A percentile compares a stretch with the other conserved stretches of the same genome.
Evolutionary conservation across 1,140 invertebrate species (phyloP).

Genomic region (Phocides pigmalion): DNA sequence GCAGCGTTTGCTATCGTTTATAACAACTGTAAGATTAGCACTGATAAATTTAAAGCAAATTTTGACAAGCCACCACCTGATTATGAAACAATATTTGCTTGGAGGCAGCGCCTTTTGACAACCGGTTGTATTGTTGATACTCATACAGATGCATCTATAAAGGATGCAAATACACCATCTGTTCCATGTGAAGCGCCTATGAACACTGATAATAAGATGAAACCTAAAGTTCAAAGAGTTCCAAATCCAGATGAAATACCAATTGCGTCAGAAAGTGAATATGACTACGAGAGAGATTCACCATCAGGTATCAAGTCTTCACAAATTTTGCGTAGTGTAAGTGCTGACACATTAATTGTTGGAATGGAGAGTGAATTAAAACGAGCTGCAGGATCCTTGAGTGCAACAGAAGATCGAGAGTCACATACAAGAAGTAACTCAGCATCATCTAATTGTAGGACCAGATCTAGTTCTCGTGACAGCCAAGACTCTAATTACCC

Average conservation of each 20-base stretch:
- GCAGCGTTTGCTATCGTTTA: constrained; percentile 79
- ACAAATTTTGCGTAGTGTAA: constrained; percentile 53
- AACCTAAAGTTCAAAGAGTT: constrained; percentile 48
- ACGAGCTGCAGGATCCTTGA: constrained; percentile 47
- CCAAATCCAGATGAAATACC: constrained; percentile 76
- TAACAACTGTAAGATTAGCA: constrained; percentile 75
- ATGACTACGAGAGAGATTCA: constrained; percentile 46
- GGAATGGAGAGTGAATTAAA: constrained; percentile 45
- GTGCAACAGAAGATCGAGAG: constrained; percentile 51
- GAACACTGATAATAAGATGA: constrained; percentile 34
- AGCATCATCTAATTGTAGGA: constrained; percentile 54
- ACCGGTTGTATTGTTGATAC: constrained; percentile 78
- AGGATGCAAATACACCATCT: constrained; percentile 26
- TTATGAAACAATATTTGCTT: constrained; percentile 79
- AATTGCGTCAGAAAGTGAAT: constrained; percentile 66
- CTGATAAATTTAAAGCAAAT: constrained; percentile 70
- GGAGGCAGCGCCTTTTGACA: constrained; percentile 71
- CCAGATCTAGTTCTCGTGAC: constrained; percentile 64
- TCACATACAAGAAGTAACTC: constrained; percentile 56
- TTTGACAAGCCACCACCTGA: constrained; percentile 81
- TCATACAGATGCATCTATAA: constrained; percentile 54
- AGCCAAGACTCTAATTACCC: constrained; percentile 70
- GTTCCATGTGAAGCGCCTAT: constrained; percentile 31
- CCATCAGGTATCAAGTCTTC: constrained; percentile 40
- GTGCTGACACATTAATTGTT: constrained; percentile 62